Percentiles rank a stretch among this genome's conserved stretches.
Conservation (phyloP, 2,888 invertebrate species). For the Lasioglossum oenotherae region DNA sequence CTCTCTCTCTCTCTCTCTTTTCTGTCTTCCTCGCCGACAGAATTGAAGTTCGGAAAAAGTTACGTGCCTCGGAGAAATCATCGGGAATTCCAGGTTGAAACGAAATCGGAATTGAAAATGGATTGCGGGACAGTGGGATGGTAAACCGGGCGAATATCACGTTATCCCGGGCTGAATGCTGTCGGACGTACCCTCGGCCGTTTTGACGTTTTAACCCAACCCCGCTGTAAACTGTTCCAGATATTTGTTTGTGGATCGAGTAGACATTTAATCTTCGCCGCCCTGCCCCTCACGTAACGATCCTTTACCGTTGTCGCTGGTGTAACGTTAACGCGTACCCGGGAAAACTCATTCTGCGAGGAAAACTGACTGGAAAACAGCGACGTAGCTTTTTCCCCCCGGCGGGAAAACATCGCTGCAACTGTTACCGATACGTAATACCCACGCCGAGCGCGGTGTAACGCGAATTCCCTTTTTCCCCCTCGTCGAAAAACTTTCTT, state of each 20-base stretch:
- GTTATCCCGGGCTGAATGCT: conserved; percentile 16
- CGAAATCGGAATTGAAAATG: conserved; percentile 25
- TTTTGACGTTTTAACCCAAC: conserved; percentile 36
- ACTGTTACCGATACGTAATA: neutral
- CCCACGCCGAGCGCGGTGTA: neutral
- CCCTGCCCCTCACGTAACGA: neutral
- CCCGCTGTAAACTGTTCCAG: conserved; percentile 9
- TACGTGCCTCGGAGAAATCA: neutral
- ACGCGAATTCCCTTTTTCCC: neutral
- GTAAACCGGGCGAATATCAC: conserved; percentile 20
- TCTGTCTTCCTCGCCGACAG: neutral
- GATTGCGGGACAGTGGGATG: conserved; percentile 3
- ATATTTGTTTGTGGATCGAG: conserved; percentile 29
- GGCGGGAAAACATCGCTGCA: neutral
- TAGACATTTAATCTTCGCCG: conserved; percentile 41
- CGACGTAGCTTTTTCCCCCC: neutral
- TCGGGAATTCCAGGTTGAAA: neutral
- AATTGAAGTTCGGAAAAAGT: neutral
- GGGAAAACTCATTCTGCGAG: neutral
- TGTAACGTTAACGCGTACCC: conserved; percentile 10
- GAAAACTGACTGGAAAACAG: neutral
- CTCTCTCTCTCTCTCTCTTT: neutral
- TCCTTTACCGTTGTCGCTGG: neutral
- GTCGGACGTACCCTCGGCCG: neutral
- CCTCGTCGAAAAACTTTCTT: neutral